phyloP scores from a whole-genome alignment of 2,797 vertebrate genomes.

The Poliocrania exsul region DNA sequence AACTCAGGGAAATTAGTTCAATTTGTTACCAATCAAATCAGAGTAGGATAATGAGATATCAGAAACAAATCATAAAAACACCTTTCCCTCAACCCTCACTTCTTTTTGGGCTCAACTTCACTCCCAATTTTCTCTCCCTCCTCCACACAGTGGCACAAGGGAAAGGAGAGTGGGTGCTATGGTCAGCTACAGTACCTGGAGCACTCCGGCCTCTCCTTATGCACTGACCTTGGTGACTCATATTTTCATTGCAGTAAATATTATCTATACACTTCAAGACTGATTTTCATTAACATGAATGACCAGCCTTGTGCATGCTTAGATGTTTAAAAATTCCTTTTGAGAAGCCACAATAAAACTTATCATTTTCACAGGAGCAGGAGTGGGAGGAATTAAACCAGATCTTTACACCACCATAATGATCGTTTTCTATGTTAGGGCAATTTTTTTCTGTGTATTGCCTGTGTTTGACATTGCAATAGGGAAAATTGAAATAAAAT shows the following conservation, averaged over 20 bases:
- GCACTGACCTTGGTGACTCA: too few species aligned
- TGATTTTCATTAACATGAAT: neutral
- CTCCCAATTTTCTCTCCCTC: neutral
- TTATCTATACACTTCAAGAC: neutral
- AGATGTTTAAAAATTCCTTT: neutral
- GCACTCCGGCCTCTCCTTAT: neutral
- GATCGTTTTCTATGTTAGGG: neutral
- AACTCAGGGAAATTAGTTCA: neutral
- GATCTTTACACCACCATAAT: neutral
- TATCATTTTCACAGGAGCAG: neutral
- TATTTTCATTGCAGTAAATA: neutral
- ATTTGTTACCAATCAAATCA: neutral
- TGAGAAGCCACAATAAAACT: neutral
- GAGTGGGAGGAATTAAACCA: fast-evolving
- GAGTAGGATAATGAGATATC: neutral
- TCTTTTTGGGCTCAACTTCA: neutral
- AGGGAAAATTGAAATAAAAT: neutral
- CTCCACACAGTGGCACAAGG: fast-evolving
- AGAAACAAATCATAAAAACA: neutral
- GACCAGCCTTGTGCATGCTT: neutral
- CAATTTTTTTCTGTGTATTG: neutral
- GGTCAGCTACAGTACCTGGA: neutral
- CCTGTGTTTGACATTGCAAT: neutral
- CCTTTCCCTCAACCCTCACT: neutral
- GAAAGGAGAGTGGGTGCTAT: fast-evolving